phyloP scores from a whole-genome alignment of 2,797 vertebrate species.

The Hozukius guyotensis region DNA sequence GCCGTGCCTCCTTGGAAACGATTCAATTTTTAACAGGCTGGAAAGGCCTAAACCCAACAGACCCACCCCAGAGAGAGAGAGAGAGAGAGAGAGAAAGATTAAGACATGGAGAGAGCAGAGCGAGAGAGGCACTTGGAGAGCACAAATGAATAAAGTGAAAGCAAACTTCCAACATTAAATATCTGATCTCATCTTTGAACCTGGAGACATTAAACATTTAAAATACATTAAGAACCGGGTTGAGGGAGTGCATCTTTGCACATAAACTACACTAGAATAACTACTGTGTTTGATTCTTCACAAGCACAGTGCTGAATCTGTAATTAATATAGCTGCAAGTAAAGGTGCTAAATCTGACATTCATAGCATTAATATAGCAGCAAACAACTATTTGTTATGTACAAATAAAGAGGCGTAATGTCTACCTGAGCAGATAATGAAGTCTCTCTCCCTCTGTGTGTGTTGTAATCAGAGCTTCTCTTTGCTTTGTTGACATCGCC shows the following conservation, averaged over 20 bases:
- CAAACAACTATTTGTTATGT: too few relatives aligned
- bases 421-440: too few relatives aligned
- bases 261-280: constrained; percentile 4
- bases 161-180: constrained; percentile 26
- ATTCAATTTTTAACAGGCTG: constrained; percentile 60
- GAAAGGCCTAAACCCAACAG: constrained; percentile 44
- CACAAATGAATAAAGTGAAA: constrained; percentile 40
- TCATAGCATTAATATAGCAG: too few relatives aligned
- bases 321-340: neutral
- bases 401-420: too few relatives aligned
- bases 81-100: neutral
- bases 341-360: neutral
- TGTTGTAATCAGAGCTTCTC: too few relatives aligned
- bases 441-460: too few relatives aligned
- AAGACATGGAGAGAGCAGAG: neutral
- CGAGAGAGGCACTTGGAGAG: neutral
- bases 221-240: neutral
- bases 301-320: neutral
- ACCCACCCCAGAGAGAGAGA: constrained; percentile 16
- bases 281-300: neutral
- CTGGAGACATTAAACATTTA: constrained; percentile 8
- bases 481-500: too few relatives aligned
- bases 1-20: constrained; percentile 46
- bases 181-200: constrained; percentile 18
- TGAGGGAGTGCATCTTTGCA: neutral